Percentiles rank a stretch among this genome's conserved stretches.
phyloP scores from a whole-genome alignment of 2,888 invertebrate species.

The Homarus gammarus region DNA sequence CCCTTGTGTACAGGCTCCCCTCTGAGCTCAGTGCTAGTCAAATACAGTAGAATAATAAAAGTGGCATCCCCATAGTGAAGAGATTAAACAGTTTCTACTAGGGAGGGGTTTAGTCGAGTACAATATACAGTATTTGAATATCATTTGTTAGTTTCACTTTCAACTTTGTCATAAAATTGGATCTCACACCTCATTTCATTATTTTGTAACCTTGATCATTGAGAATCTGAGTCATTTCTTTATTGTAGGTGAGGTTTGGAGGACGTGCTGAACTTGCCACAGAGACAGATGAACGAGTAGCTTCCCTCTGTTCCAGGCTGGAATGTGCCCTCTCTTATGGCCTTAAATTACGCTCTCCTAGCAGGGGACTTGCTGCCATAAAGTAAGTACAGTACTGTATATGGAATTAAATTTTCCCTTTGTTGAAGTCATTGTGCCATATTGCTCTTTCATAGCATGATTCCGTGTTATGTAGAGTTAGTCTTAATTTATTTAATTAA shows the following conservation, averaged over 20 bases:
- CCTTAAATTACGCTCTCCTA: constrained; percentile 44
- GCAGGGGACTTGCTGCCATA: constrained; percentile 66
- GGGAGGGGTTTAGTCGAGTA: too few relatives aligned
- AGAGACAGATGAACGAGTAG: constrained; percentile 68
- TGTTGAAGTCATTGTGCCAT: too few relatives aligned
- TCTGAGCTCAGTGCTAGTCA: too few relatives aligned
- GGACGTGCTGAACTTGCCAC: constrained; percentile 73
- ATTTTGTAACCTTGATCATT: background rate
- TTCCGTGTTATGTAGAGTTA: background rate
- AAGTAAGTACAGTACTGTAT: constrained; percentile 52
- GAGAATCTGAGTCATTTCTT: background rate
- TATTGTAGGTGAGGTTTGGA: constrained; percentile 66
- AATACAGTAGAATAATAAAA: too few relatives aligned
- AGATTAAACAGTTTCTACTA: too few relatives aligned
- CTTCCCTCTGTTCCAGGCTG: constrained; percentile 57
- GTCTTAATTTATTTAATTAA: too few relatives aligned
- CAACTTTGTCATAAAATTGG: too few relatives aligned
- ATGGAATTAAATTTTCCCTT: too few relatives aligned
- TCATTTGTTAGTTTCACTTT: too few relatives aligned
- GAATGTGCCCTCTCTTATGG: constrained; percentile 70
- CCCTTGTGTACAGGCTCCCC: too few relatives aligned
- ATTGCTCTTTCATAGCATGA: too few relatives aligned
- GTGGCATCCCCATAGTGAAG: too few relatives aligned
- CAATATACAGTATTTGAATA: background rate
- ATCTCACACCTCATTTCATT: background rate